Evolutionary conservation across 2,113 vertebrate genomes (phyloP), one percentile per base, ranked within the genome.

Genomic region (Erinaceus europaeus): DNA sequence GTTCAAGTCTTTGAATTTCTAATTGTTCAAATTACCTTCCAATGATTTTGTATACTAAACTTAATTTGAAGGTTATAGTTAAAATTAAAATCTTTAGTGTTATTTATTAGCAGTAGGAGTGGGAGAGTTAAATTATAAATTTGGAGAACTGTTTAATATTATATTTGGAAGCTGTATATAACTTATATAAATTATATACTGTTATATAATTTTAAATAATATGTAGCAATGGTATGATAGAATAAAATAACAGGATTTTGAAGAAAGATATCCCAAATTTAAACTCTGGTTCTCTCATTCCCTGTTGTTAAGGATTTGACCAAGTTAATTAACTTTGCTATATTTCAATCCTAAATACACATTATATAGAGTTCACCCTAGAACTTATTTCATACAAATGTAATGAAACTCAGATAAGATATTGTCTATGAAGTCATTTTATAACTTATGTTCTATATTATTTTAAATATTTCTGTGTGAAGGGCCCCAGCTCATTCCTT

Each of bases 401-500:
- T 2, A 9, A 75, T 65, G 46, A 55, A 73, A 55, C 29, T 83
- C 78, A 52, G 34, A 40, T 27, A 62, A 89, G 34, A 52, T 53
- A 29, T 42, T 73, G 14, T 69, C 81, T 69, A 1, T 55, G 12
- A 86, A 27, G 32, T 50, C 50, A 32, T 3, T 69, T 86, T 77
- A 53, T 62, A 81, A 69, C 86, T 88, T 72, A 44, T 89, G 69
- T 65, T 62, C 53, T 84, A 38, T 50, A 85, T 78, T 83, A 72
- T 68, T 72, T 79, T 67, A 76, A 40, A 59, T 69, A 32, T 71
- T 23, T 14, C 18, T 25, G 20, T 57, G 23, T 34, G 10, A 15
- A 50, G 27, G 23, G 40, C 72, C 14, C 57, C 11, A 64, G 36
- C n/a, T 78, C 38, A 62, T 55, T 86, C 68, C 38, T 21, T 38